A percentile compares a stretch with the other conserved stretches of the same genome.
phyloP scores from a whole-genome alignment of 2,888 invertebrate species.

The Apotomis betuletana region DNA sequence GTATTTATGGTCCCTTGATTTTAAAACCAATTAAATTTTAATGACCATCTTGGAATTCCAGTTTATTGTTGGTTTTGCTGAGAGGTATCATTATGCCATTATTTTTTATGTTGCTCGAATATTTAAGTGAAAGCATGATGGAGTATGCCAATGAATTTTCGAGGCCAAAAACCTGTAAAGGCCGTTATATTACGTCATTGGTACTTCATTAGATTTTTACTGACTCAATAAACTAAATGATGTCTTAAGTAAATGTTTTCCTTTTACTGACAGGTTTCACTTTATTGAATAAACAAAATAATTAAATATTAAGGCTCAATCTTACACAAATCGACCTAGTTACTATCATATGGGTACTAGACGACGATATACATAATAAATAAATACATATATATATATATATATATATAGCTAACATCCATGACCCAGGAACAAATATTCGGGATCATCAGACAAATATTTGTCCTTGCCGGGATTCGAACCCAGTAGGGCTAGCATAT shows the following conservation, averaged over 20 bases:
- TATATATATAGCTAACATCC: too few species aligned
- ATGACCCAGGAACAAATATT: too few species aligned
- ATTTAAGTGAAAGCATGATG: conserved; percentile 34
- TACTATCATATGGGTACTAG: too few species aligned
- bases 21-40: conserved; percentile 12
- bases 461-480: too few species aligned
- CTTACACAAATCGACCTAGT: too few species aligned
- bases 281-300: not conserved
- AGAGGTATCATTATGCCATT: conserved; percentile 34
- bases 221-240: not conserved
- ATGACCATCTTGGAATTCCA: conserved; percentile 12
- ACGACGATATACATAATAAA: too few species aligned
- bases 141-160: not conserved
- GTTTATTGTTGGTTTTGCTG: conserved; percentile 16
- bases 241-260: not conserved
- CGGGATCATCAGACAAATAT: too few species aligned
- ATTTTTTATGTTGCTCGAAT: conserved; percentile 30
- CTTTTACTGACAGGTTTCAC: not conserved
- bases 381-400: too few species aligned
- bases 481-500: too few species aligned
- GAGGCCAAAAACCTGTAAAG: not conserved
- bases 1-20: not conserved
- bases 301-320: not conserved
- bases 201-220: not conserved
- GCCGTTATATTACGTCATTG: conserved; percentile 2